These are phyloP conservation scores for Parthenolecanium corni DNA, from an alignment of 2,888 invertebrate species.

Conservation along the genomic window DNA sequence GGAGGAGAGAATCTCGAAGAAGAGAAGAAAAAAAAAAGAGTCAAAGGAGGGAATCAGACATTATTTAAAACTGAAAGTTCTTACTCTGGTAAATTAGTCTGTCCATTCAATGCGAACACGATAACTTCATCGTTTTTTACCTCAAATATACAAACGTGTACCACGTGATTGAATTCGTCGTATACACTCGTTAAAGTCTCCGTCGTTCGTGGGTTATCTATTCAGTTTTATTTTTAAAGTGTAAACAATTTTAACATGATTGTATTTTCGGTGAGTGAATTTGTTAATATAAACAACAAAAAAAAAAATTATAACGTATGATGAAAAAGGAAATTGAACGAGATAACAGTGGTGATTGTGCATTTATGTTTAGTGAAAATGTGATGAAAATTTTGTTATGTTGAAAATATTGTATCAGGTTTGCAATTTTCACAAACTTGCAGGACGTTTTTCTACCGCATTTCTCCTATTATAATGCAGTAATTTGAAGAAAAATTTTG, in stretches of 20 bases:
- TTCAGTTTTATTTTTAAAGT: background rate
- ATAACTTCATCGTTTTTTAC: background rate
- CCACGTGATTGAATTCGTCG: background rate
- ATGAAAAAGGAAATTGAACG: no score
- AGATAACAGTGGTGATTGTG: no score
- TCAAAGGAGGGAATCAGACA: constrained; percentile 19
- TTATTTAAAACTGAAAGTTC: constrained; percentile 27
- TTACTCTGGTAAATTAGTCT: constrained; percentile 18
- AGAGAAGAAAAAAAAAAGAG: background rate
- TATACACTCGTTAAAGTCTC: background rate
- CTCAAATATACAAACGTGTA: background rate
- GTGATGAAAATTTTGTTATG: no score
- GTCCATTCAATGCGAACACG: constrained; percentile 13
- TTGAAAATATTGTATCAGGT: no score
- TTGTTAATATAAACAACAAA: background rate
- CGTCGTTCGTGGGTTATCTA: background rate
- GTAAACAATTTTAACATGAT: background rate
- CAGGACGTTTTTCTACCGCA: no score
- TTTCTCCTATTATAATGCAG: no score
- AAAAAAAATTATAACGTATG: background rate
- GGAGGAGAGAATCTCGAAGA: background rate
- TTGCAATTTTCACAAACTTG: no score
- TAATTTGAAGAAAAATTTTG: no score
- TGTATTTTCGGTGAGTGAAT: background rate
- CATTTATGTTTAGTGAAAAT: no score